phyloP scores from a whole-genome alignment of 2,797 vertebrate genomes.

The Danio jaintianensis region DNA sequence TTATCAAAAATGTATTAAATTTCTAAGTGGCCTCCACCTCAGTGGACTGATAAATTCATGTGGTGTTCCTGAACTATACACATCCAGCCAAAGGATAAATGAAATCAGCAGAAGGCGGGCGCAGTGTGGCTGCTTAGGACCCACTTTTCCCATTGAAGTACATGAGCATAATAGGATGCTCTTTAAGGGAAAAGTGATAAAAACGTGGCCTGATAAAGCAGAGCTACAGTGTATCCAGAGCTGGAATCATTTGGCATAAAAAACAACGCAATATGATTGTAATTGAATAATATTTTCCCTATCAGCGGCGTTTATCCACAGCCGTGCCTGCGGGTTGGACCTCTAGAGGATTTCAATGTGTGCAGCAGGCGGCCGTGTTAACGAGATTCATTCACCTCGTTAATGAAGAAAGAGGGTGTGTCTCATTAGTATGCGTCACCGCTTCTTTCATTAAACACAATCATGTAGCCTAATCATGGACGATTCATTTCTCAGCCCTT shows the following conservation, averaged over 20 bases:
- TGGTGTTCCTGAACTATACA: conserved; percentile 71
- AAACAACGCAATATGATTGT: conserved; percentile 28
- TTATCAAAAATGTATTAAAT: conserved; percentile 74
- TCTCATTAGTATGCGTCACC: conserved; percentile 72
- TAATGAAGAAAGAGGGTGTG: conserved; percentile 65
- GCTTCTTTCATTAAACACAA: conserved; percentile 76
- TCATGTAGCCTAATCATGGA: conserved; percentile 80
- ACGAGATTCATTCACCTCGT: conserved; percentile 30
- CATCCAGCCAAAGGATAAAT: conserved; percentile 71
- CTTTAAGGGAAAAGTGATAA: conserved; percentile 67
- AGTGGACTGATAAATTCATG: conserved; percentile 75
- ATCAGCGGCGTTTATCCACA: conserved; percentile 30
- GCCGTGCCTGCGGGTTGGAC: conserved; percentile 25
- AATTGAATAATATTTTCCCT: conserved; percentile 43
- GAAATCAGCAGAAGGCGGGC: conserved; percentile 71
- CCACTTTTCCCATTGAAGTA: conserved; percentile 69
- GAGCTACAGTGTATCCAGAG: conserved; percentile 21
- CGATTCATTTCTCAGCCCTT: conserved; percentile 74
- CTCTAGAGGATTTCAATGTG: conserved; percentile 25
- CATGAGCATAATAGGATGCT: conserved; percentile 69
- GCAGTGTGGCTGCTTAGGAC: conserved; percentile 67
- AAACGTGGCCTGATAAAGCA: conserved; percentile 66
- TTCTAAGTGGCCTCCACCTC: conserved; percentile 70
- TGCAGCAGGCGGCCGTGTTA: conserved; percentile 32
- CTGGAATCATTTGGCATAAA: conserved; percentile 20